These are phyloP conservation scores for Carettochelys insculpta DNA, from an alignment of 2,113 vertebrate species.

Conservation along the genomic window DNA sequence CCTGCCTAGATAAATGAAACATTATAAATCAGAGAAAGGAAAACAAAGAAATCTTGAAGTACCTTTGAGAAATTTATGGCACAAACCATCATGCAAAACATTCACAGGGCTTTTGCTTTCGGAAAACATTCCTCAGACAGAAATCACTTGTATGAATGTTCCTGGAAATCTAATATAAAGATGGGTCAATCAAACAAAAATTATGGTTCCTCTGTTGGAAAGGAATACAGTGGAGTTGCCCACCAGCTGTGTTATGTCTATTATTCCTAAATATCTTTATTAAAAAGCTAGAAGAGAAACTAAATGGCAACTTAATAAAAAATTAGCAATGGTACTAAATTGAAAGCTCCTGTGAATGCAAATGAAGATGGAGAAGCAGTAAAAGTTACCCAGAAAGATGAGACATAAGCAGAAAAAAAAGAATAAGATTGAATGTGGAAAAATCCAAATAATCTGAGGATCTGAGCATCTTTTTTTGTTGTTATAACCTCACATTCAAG, in stretches of 20 bases:
- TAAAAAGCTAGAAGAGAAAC: neutral
- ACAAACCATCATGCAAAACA: neutral
- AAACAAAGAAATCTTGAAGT: neutral
- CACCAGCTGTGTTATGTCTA: neutral
- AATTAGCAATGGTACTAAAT: neutral
- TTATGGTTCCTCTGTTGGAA: neutral
- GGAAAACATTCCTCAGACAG: neutral
- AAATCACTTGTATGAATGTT: neutral
- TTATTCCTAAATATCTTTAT: neutral
- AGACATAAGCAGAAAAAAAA: neutral
- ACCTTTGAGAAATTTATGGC: neutral
- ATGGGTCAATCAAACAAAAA: neutral
- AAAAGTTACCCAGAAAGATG: neutral
- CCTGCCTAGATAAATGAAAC: neutral
- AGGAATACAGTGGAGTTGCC: accelerated
- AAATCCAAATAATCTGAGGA: neutral
- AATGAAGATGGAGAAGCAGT: neutral
- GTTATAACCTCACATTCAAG: neutral
- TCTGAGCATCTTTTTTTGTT: neutral
- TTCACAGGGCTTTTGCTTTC: neutral
- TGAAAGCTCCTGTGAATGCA: neutral
- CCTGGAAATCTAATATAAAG: neutral
- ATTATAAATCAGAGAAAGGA: neutral
- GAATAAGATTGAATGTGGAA: neutral
- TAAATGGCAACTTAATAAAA: neutral